A percentile compares a stretch with the other conserved stretches of the same genome.
Conservation (phyloP, 2,797 vertebrate species). For the Leptodactylus fallax region DNA sequence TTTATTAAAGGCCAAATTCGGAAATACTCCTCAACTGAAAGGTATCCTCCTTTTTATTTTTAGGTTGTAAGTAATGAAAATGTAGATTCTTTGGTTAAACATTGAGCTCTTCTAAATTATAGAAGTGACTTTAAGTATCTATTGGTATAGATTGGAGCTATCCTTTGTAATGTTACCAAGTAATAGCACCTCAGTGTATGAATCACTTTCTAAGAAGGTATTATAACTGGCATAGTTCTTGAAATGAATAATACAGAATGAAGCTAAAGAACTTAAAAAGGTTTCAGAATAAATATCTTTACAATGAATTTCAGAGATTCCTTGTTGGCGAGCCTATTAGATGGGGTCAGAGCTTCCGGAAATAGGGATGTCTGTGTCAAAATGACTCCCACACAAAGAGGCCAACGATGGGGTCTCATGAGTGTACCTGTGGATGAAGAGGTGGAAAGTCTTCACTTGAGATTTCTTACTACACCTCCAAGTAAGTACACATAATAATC, state of each 20-base stretch:
- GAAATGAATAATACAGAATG: background rate
- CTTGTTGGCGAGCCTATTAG: constrained; percentile 92
- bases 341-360: constrained; percentile 96
- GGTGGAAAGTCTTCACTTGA: constrained; percentile 96
- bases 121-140: background rate
- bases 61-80: background rate
- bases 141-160: too few species aligned
- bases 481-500: constrained; percentile 80
- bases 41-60: constrained; percentile 73
- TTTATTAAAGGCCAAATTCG: constrained; percentile 97
- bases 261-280: constrained; percentile 77
- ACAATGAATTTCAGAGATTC: constrained; percentile 90
- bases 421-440: constrained; percentile 98
- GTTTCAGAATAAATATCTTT: constrained; percentile 69
- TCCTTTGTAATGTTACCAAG: too few species aligned
- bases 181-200: too few species aligned
- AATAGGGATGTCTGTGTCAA: constrained; percentile 98
- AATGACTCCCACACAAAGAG: constrained; percentile 93
- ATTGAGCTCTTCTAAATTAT: background rate
- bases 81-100: background rate
- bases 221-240: background rate
- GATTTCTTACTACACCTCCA: constrained; percentile 92
- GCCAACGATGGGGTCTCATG: constrained; percentile 95
- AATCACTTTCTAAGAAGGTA: too few species aligned
- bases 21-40: constrained; percentile 96